phyloP scores from a whole-genome alignment of 2,888 invertebrate genomes.

The Seira ritae region DNA sequence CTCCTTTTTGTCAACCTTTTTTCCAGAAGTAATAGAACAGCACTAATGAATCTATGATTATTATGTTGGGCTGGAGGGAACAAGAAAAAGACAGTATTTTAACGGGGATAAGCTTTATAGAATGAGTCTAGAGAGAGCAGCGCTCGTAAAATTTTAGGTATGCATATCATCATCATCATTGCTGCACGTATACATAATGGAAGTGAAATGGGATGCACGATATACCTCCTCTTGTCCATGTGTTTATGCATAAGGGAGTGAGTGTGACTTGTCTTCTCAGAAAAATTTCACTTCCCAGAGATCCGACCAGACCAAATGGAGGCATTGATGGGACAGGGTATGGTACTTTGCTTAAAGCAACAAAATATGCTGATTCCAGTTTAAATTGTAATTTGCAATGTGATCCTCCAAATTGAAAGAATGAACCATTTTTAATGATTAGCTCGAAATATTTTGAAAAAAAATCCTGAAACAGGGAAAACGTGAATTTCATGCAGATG shows the following conservation, averaged over 20 bases:
- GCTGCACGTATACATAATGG: background rate
- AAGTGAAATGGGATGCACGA: background rate
- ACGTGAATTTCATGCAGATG: background rate
- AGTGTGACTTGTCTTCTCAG: background rate
- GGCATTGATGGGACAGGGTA: background rate
- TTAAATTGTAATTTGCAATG: constrained; percentile 6
- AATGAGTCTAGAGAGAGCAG: background rate
- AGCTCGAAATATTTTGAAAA: background rate
- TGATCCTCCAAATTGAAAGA: background rate
- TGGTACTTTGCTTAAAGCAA: background rate
- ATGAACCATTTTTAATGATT: background rate
- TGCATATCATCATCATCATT: background rate
- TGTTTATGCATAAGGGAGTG: no score
- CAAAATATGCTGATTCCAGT: background rate
- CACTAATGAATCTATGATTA: constrained; percentile 51
- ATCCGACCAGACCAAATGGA: no score
- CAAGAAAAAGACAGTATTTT: background rate
- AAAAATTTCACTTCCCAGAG: background rate
- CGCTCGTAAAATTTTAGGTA: background rate
- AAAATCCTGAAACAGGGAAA: background rate
- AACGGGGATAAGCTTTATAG: background rate
- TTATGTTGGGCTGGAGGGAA: constrained; percentile 6
- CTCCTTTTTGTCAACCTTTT: constrained; percentile 10
- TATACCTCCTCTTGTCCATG: no score
- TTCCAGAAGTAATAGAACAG: background rate